Percentiles rank a stretch among this genome's conserved stretches.
Evolutionary conservation across 2,888 invertebrate genomes (phyloP).

Genomic region (Sphaerophoria rueppellii): DNA sequence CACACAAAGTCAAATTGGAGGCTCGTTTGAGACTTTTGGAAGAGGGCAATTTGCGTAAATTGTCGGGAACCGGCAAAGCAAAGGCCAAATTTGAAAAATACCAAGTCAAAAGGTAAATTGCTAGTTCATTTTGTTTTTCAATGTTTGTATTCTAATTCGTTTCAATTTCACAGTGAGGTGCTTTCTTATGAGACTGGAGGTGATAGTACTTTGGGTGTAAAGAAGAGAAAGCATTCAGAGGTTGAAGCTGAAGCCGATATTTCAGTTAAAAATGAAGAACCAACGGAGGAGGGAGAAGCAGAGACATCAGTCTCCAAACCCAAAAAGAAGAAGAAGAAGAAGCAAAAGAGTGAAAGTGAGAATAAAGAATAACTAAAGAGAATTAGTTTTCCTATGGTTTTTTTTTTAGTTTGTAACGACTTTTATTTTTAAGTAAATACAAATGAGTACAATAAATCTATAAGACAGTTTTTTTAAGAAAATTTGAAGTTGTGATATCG

Average conservation of each 20-base stretch:
- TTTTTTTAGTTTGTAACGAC: constrained; percentile 39
- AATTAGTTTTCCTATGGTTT: constrained; percentile 15
- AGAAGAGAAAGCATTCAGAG: constrained; percentile 83
- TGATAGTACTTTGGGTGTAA: constrained; percentile 89
- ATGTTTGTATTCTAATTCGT: constrained; percentile 19
- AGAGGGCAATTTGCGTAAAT: constrained; percentile 90
- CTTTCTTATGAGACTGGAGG: constrained; percentile 90
- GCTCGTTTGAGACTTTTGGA: constrained; percentile 90
- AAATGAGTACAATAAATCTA: not conserved
- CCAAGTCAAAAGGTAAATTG: constrained; percentile 84
- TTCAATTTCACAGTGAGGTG: constrained; percentile 85
- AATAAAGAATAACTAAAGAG: constrained; percentile 75
- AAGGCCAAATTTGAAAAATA: constrained; percentile 97
- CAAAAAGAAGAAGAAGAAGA: constrained; percentile 83
- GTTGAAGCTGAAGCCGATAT: constrained; percentile 76
- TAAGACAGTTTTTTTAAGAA: constrained; percentile 20
- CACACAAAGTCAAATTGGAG: constrained; percentile 95
- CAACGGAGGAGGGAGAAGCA: constrained; percentile 56
- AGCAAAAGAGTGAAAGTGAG: constrained; percentile 78
- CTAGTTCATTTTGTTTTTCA: not conserved
- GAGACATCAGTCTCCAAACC: constrained; percentile 78
- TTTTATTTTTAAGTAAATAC: constrained; percentile 55
- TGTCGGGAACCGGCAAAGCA: constrained; percentile 95
- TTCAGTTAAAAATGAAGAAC: constrained; percentile 45
- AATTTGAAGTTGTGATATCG: not conserved